Evolutionary conservation across 2,113 vertebrate genomes (phyloP).

Genomic region (Propithecus coquereli): DNA sequence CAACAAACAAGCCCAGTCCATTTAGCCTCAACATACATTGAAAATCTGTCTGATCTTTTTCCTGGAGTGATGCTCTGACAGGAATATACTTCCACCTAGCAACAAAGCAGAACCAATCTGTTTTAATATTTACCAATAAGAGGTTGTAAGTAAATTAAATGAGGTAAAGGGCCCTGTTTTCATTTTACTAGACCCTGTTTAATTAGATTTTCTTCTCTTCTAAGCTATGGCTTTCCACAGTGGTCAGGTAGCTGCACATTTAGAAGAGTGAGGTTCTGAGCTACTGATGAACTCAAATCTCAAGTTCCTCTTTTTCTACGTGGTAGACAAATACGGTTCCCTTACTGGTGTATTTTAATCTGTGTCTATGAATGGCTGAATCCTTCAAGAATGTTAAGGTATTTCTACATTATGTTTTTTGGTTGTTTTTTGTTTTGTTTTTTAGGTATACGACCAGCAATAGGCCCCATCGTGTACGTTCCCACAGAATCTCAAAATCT

Average conservation of each 20-base stretch:
- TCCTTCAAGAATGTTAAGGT: not conserved
- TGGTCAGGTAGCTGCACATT: not conserved
- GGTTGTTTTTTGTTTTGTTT: not conserved
- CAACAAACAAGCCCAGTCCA: not conserved
- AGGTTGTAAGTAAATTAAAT: not conserved
- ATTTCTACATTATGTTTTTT: not conserved
- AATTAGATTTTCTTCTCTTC: constrained; percentile 33
- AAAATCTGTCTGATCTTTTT: not conserved
- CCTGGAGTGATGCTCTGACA: not conserved
- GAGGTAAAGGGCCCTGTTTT: not conserved
- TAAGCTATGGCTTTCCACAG: not conserved
- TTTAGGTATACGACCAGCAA: not conserved
- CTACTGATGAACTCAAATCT: not conserved
- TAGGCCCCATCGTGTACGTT: not conserved
- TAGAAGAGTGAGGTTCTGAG: not conserved
- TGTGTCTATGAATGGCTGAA: not conserved
- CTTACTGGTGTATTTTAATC: not conserved
- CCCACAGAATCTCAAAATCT: not conserved
- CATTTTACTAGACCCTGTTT: not conserved
- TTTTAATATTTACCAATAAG: not conserved
- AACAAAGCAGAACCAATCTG: not conserved
- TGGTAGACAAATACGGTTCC: not conserved
- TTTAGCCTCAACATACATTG: not conserved
- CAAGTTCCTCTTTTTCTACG: not conserved
- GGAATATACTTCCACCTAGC: not conserved